Conservation (phyloP, 2,888 invertebrate genomes). For the Octonoba sinensis region DNA sequence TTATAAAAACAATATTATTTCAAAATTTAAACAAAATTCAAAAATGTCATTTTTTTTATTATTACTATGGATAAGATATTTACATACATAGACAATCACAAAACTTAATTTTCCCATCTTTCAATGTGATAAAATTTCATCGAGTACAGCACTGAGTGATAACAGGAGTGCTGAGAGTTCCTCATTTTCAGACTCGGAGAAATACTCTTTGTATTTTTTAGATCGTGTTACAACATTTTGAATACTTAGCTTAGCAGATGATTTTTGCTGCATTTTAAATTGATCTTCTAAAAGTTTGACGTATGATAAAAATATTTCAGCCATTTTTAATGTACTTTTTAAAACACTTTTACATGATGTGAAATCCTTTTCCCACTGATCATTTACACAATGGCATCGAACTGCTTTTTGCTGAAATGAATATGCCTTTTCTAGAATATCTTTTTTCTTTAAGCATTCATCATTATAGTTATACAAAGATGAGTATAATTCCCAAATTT, state of each 20-base stretch:
- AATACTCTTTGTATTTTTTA: neutral
- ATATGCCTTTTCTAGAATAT: conserved; percentile 74
- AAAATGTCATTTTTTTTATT: too few species aligned
- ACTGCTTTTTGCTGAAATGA: conserved; percentile 85
- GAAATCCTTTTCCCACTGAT: conserved; percentile 74
- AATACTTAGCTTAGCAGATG: conserved; percentile 1
- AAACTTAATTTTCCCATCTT: neutral
- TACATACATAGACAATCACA: neutral
- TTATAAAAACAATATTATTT: too few species aligned
- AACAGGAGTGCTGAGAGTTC: neutral
- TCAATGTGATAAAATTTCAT: neutral
- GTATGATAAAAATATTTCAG: conserved; percentile 70
- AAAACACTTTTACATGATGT: conserved; percentile 77
- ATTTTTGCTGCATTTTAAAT: conserved; percentile 5
- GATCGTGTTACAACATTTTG: neutral
- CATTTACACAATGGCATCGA: conserved; percentile 79
- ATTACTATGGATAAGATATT: too few species aligned
- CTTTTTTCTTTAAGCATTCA: conserved; percentile 69
- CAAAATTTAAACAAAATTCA: too few species aligned
- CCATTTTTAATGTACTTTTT: conserved; percentile 76
- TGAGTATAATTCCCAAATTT: conserved; percentile 87
- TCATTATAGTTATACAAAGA: conserved; percentile 74
- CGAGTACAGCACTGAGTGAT: neutral
- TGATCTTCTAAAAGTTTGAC: conserved; percentile 5
- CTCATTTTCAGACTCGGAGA: neutral